Percentiles rank a stretch among this genome's conserved stretches.
These are phyloP conservation scores for Perccottus glenii DNA, from an alignment of 2,113 vertebrate species.

Conservation along the genomic window DNA sequence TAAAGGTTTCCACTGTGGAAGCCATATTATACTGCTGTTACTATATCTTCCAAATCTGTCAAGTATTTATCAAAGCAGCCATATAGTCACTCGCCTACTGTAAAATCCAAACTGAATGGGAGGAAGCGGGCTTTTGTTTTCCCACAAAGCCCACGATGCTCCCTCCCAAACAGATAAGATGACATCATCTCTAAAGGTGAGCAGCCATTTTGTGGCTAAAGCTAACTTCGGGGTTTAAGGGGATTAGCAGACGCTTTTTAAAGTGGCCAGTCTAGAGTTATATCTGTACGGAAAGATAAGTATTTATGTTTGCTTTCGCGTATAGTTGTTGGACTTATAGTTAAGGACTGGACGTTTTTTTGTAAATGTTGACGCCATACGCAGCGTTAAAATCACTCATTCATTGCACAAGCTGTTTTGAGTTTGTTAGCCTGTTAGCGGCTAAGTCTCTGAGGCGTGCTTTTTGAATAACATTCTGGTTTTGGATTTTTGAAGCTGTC, in stretches of 20 bases:
- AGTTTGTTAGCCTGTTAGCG: conserved; percentile 59
- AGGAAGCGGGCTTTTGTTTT: background rate
- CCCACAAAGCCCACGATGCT: conserved; percentile 29
- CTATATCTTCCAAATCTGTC: too few species aligned
- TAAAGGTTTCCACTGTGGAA: too few species aligned
- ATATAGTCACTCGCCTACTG: background rate
- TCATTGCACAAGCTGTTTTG: conserved; percentile 64
- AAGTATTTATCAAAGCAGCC: too few species aligned
- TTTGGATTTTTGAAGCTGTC: conserved; percentile 4
- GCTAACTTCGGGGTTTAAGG: conserved; percentile 61
- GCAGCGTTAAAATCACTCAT: conserved; percentile 47
- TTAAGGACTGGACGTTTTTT: background rate
- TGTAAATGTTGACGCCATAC: conserved; percentile 7
- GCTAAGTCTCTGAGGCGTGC: conserved; percentile 52
- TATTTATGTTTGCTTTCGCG: background rate
- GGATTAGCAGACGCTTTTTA: conserved; percentile 43
- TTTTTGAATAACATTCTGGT: background rate
- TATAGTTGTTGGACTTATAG: accelerated
- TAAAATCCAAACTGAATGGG: background rate
- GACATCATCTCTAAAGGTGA: conserved; percentile 69
- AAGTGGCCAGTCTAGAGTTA: conserved; percentile 1
- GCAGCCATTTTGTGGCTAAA: conserved; percentile 80
- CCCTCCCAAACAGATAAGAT: conserved; percentile 44
- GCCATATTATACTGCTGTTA: too few species aligned
- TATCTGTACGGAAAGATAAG: background rate